phyloP scores from a whole-genome alignment of 2,797 vertebrate genomes.

The Parambassis ranga region DNA sequence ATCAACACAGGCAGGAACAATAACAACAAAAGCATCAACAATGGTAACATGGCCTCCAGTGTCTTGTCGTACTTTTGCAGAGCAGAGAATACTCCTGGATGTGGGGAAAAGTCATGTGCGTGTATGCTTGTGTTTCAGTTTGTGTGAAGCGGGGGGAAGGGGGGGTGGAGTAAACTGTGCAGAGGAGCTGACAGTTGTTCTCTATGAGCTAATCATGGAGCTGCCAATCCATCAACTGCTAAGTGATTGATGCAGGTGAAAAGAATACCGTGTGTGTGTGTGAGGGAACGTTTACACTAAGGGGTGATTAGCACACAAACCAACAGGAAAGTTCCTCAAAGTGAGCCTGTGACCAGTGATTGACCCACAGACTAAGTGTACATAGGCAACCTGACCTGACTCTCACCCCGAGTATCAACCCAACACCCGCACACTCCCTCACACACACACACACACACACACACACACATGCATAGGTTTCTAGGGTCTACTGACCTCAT shows the following conservation, averaged over 20 bases:
- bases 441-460: conserved; percentile 11
- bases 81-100: conserved; percentile 54
- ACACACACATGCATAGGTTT: conserved; percentile 36
- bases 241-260: conserved; percentile 17
- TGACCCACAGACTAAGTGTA: conserved; percentile 58
- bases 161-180: conserved; percentile 7
- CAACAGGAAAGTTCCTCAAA: conserved; percentile 16
- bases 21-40: conserved; percentile 79
- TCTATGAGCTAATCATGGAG: conserved; percentile 8
- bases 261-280: conserved; percentile 18
- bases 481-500: conserved; percentile 68
- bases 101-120: conserved; percentile 24
- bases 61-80: conserved; percentile 65
- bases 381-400: conserved; percentile 64
- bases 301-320: background rate
- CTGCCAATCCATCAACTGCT: conserved; percentile 45
- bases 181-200: conserved; percentile 21
- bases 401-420: conserved; percentile 62
- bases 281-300: conserved; percentile 2
- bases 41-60: conserved; percentile 75
- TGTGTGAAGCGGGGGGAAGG: conserved; percentile 5
- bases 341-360: conserved; percentile 48
- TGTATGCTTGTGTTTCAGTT: background rate
- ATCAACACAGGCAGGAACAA: conserved; percentile 76
- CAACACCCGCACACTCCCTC: conserved; percentile 11